phyloP scores from a whole-genome alignment of 2,797 vertebrate species.

The Euphonia xanthogaster region DNA sequence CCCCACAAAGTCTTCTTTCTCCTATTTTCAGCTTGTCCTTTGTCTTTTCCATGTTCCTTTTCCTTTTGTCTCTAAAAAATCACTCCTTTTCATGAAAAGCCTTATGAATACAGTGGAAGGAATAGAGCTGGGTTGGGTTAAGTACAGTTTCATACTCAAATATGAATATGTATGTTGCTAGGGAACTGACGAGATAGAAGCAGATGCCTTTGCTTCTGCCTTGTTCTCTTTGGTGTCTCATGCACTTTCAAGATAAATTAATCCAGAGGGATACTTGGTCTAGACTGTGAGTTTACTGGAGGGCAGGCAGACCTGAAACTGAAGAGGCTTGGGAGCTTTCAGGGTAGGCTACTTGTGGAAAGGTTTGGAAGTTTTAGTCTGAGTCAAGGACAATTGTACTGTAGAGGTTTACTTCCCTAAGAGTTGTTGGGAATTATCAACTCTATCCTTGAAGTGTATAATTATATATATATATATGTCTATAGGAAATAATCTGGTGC shows the following conservation, averaged over 20 bases:
- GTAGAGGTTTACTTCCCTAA: neutral
- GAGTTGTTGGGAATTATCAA: neutral
- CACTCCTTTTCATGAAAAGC: neutral
- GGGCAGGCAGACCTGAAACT: neutral
- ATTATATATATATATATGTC: neutral
- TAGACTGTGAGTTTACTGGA: neutral
- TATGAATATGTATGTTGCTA: neutral
- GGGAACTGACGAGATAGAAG: neutral
- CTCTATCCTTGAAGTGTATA: neutral
- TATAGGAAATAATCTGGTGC: neutral
- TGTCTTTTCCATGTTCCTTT: neutral
- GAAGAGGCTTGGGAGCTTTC: neutral
- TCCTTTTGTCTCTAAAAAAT: neutral
- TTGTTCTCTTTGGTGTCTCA: neutral
- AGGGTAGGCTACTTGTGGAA: neutral
- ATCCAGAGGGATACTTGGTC: neutral
- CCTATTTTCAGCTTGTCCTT: neutral
- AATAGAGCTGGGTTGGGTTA: neutral
- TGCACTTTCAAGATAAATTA: neutral
- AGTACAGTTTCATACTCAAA: neutral
- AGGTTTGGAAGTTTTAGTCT: neutral
- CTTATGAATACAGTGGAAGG: neutral
- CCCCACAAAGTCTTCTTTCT: neutral
- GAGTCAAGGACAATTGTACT: neutral
- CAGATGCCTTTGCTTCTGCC: neutral